Evolutionary conservation across 2,888 invertebrate species (phyloP).

Genomic region (Caenorhabditis sp.): DNA sequence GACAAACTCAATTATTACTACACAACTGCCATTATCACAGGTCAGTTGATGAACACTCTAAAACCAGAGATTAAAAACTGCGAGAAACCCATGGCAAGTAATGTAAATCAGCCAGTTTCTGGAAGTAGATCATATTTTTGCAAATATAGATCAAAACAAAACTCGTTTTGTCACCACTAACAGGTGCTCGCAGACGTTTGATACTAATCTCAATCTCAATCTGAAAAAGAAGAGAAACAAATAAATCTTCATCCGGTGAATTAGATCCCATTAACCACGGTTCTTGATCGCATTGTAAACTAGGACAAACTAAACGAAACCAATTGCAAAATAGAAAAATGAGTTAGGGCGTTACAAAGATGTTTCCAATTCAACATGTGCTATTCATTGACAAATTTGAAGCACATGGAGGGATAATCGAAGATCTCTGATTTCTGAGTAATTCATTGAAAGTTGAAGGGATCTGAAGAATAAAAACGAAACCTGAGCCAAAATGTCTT

Average conservation of each 20-base stretch:
- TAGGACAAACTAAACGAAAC: neutral
- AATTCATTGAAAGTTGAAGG: neutral
- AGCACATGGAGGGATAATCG: no score
- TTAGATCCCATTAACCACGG: slow-evolving; percentile 43
- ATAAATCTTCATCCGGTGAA: slow-evolving; percentile 47
- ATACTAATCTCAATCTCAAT: no score
- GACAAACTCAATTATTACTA: slow-evolving; percentile 80
- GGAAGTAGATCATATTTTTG: no score
- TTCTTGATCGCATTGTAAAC: slow-evolving; percentile 8
- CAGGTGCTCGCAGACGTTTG: no score
- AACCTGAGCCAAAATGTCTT: neutral
- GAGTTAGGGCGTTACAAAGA: no score
- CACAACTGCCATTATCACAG: slow-evolving; percentile 79
- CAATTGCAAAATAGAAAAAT: slow-evolving; percentile 1
- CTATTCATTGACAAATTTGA: neutral
- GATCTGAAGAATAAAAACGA: neutral
- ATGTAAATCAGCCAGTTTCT: no score
- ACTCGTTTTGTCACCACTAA: no score
- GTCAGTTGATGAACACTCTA: slow-evolving; percentile 55
- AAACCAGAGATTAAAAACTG: neutral
- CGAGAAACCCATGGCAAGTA: neutral
- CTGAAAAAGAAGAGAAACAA: slow-evolving; percentile 23
- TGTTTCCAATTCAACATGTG: slow-evolving; percentile 52
- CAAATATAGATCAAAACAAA: no score
- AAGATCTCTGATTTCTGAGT: no score